phyloP scores from a whole-genome alignment of 2,888 invertebrate genomes.

The Serripes groenlandicus region DNA sequence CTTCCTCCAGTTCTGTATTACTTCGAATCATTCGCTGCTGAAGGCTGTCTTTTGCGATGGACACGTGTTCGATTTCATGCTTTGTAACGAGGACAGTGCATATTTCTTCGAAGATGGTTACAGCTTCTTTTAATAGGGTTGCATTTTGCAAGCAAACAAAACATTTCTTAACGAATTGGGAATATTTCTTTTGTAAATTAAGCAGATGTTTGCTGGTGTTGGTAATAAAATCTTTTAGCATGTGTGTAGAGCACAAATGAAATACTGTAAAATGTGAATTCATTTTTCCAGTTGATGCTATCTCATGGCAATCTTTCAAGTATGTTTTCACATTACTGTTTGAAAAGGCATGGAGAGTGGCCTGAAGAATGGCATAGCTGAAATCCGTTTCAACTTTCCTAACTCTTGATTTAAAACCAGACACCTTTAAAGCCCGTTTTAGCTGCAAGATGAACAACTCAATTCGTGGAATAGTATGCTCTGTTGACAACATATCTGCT shows the following conservation, averaged over 20 bases:
- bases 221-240: slow-evolving; percentile 20
- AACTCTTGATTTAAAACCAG: neutral
- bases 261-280: slow-evolving; percentile 11
- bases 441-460: slow-evolving; percentile 4
- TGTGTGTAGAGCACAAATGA: slow-evolving; percentile 27
- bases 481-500: slow-evolving; percentile 12
- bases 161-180: neutral
- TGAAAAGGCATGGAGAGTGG: slow-evolving; percentile 6
- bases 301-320: neutral
- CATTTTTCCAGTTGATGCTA: too few species aligned
- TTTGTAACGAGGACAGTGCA: neutral
- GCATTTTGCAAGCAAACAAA: slow-evolving; percentile 21
- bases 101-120: neutral
- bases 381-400: slow-evolving; percentile 17
- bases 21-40: neutral
- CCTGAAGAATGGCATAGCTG: slow-evolving; percentile 25
- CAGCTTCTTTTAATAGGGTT: neutral
- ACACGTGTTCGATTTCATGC: neutral
- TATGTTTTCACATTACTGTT: slow-evolving; percentile 17
- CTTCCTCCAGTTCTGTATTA: too few species aligned
- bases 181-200: neutral
- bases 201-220: neutral
- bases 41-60: neutral
- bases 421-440: neutral
- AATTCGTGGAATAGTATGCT: neutral